These are phyloP conservation scores for Eubucco bourcierii DNA, from an alignment of 2,113 vertebrate genomes.

Conservation along the genomic window DNA sequence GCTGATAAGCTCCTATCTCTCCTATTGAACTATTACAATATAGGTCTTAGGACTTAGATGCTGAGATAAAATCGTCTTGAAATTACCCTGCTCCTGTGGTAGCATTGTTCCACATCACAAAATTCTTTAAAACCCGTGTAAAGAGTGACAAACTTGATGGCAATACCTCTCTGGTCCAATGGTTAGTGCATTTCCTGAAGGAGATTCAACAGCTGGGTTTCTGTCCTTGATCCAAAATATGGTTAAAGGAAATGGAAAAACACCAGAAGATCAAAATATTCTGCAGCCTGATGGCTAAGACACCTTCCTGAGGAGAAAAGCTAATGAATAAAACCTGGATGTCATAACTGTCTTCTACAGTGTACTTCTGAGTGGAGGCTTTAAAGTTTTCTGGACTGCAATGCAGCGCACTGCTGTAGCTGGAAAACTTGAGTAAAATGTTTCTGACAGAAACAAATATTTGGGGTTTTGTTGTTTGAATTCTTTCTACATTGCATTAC, in stretches of 20 bases:
- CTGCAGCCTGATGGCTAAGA: neutral
- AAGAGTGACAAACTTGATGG: neutral
- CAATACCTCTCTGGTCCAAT: neutral
- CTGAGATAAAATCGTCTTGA: neutral
- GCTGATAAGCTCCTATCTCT: neutral
- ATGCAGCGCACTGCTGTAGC: neutral
- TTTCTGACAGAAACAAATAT: neutral
- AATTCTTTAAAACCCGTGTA: neutral
- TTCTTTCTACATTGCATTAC: neutral
- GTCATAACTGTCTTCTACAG: neutral
- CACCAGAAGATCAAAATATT: neutral
- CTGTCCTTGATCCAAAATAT: neutral
- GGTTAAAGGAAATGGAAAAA: neutral
- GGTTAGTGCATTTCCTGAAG: neutral
- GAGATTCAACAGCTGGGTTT: neutral
- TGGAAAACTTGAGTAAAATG: neutral
- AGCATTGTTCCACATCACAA: neutral
- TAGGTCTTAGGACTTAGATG: neutral
- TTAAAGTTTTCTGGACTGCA: neutral
- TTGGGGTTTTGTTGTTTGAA: neutral
- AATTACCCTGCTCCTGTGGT: neutral
- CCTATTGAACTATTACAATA: neutral
- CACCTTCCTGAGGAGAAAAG: neutral
- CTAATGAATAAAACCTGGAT: neutral
- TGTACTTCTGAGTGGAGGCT: neutral